Conservation (phyloP, 92 coral and sea anemone genomes). For the Plumapathes pennacea region DNA sequence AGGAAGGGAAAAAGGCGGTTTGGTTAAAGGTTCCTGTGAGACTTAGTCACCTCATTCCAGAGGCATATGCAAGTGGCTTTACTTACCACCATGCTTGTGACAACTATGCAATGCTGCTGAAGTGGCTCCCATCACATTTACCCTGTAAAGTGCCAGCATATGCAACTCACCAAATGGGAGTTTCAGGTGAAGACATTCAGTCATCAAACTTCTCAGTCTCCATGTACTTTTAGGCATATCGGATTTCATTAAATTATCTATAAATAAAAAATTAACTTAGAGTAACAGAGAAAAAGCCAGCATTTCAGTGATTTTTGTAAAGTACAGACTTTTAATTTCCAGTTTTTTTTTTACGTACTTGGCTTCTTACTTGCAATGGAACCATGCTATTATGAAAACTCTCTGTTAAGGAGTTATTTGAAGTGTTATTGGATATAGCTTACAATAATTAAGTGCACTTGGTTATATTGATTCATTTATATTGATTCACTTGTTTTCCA, state of each 20-base stretch:
- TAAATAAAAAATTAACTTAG: too few species aligned
- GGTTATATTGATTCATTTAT: neutral
- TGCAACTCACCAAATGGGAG: conserved; percentile 87
- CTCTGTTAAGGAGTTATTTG: too few species aligned
- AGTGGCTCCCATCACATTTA: conserved; percentile 69
- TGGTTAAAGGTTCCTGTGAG: conserved; percentile 78
- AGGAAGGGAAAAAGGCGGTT: conserved; percentile 64
- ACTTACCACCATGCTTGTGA: conserved; percentile 75
- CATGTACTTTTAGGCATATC: neutral
- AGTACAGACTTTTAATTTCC: neutral
- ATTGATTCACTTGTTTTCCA: conserved; percentile 6
- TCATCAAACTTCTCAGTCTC: neutral
- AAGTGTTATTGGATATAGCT: neutral
- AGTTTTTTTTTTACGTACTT: neutral
- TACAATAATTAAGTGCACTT: neutral
- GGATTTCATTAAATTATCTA: neutral
- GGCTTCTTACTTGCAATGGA: neutral
- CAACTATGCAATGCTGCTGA: conserved; percentile 65
- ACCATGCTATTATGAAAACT: too few species aligned
- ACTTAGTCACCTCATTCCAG: conserved; percentile 70
- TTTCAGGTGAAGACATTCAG: conserved; percentile 57
- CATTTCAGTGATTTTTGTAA: too few species aligned
- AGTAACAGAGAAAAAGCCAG: too few species aligned
- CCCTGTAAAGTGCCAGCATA: conserved; percentile 72
- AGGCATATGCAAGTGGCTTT: conserved; percentile 67